Conservation (phyloP, 2,888 invertebrate species). For the Arctia plantaginis region DNA sequence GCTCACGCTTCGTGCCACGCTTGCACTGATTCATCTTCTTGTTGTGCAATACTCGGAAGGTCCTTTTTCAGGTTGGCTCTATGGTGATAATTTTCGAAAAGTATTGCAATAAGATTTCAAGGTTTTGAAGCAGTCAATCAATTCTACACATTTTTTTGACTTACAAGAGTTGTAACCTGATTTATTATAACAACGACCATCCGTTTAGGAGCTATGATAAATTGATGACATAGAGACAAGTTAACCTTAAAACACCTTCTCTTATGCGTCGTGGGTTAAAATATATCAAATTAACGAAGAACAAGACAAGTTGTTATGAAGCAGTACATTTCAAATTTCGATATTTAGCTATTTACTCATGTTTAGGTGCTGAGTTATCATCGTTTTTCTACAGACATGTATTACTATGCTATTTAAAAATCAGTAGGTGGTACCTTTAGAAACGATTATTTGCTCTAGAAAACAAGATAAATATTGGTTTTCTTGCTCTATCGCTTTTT, state of each 20-base stretch:
- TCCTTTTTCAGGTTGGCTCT: constrained; percentile 26
- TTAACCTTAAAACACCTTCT: no score
- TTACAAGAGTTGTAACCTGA: neutral
- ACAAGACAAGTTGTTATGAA: neutral
- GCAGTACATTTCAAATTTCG: neutral
- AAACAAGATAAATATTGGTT: neutral
- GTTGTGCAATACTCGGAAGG: constrained; percentile 60
- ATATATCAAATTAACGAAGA: neutral
- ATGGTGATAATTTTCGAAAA: neutral
- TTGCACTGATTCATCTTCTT: constrained; percentile 63
- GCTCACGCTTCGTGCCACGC: constrained; percentile 53
- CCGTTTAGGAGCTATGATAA: no score
- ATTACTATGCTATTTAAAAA: neutral
- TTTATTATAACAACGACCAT: neutral
- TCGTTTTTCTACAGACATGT: neutral
- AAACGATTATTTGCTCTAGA: neutral
- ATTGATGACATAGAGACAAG: no score
- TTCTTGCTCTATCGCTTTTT: neutral
- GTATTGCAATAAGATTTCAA: neutral
- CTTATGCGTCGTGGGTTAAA: neutral
- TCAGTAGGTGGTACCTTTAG: neutral
- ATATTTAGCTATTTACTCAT: neutral
- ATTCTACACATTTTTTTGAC: neutral
- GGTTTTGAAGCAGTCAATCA: neutral
- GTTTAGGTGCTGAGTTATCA: neutral